These are phyloP conservation scores for Argentina silus DNA, from an alignment of 2,797 vertebrate species.

Conservation along the genomic window DNA sequence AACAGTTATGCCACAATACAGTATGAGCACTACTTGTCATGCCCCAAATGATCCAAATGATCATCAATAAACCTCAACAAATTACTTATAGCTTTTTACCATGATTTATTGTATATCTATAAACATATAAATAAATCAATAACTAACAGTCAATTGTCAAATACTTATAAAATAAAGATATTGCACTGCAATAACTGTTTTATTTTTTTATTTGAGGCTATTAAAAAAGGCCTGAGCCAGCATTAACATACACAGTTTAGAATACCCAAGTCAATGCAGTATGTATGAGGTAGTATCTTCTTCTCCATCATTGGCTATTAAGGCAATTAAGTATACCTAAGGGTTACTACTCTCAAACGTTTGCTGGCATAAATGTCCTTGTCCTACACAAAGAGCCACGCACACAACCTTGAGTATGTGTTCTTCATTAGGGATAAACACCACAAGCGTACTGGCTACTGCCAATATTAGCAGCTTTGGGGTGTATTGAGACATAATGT, in stretches of 20 bases:
- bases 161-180: no score
- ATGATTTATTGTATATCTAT: no score
- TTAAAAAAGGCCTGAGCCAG: constrained; percentile 15
- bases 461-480: constrained; percentile 21
- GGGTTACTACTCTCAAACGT: constrained; percentile 44
- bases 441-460: constrained; percentile 21
- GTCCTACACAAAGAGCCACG: constrained; percentile 23
- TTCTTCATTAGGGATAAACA: constrained; percentile 21
- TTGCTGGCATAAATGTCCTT: constrained; percentile 29
- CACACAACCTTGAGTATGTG: constrained; percentile 35
- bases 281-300: constrained; percentile 13
- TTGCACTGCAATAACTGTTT: no score
- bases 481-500: constrained; percentile 29
- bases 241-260: neutral
- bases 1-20: no score
- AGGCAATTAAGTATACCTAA: constrained; percentile 39
- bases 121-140: no score
- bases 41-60: no score
- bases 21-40: no score
- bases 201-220: no score
- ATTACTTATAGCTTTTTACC: no score
- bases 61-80: no score
- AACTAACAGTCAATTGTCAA: no score
- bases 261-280: constrained; percentile 20
- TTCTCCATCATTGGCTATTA: constrained; percentile 51